Evolutionary conservation across 2,797 vertebrate genomes (phyloP), one percentile per base, ranked within the genome.

Genomic region (Amazona ochrocephala): DNA sequence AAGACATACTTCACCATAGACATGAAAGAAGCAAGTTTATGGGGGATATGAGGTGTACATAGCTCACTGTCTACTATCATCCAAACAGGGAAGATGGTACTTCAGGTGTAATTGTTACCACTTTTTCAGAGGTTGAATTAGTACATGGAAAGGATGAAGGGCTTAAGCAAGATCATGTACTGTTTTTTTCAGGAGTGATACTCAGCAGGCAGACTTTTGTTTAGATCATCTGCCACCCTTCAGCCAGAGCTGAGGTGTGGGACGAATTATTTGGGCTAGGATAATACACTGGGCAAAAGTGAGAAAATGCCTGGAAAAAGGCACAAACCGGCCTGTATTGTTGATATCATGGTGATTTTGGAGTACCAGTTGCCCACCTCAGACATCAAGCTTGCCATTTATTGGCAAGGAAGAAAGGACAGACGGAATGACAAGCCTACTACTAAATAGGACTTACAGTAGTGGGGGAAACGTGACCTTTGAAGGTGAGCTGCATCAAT

Each of bases 71-170:
- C 50, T 51, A 9, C 37, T 54, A 2, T 66, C 11, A 16, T 75
- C 20, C 22, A 62, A 71, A 50, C 5, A 50, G 47, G 15, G 15
- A 70, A 3, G 9, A 16, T 29, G 29, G 20, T 67, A 73, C 45
- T 70, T 64, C 2, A 4, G 15, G 14, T 94, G 18, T 51, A 41
- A 27, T 44, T 29, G 37, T 75, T 81, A 45, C 14, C 7, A 8
- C 24, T 64, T 62, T 68, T 87, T n/a, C 29, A 32, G 48, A 79
- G n/a, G 26, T 2, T 75, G 32, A 64, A 18, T 65, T 85, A 65
- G 29, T 30, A n/a, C 13, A 10, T 0, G 0, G 21, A 56, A 50
- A 64, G 21, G 23, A 42, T 34, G 13, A 10, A 13, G 6, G 10
- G 60, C 23, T 66, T 54, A 47, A 92, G 42, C 26, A 39, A 34